These are phyloP conservation scores for Didymodactylos carnosus DNA, from an alignment of 2,888 invertebrate species.

Conservation along the genomic window DNA sequence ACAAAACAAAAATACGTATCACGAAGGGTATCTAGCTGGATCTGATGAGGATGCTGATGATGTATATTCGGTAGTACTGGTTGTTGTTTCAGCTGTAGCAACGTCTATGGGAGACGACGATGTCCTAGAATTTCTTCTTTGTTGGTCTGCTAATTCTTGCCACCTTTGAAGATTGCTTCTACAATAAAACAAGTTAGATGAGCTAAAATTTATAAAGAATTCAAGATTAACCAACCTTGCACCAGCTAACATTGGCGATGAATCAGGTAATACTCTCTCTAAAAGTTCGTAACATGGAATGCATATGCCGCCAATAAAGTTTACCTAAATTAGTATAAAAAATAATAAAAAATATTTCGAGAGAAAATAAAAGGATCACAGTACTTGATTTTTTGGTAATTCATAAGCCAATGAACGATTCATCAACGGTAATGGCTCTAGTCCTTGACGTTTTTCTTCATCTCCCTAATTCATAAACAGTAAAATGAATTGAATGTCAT, in stretches of 20 bases:
- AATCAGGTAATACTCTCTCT: background rate
- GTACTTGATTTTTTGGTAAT: slow-evolving; percentile 21
- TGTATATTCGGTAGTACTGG: too few species aligned
- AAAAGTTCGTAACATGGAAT: background rate
- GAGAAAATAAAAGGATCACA: too few species aligned
- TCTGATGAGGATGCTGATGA: too few species aligned
- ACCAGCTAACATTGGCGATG: background rate
- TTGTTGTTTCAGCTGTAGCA: too few species aligned
- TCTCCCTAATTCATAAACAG: slow-evolving; percentile 22
- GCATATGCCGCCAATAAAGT: background rate
- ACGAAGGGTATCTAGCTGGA: too few species aligned
- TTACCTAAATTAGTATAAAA: background rate
- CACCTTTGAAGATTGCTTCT: background rate
- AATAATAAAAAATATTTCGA: background rate
- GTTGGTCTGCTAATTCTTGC: background rate
- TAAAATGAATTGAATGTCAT: background rate
- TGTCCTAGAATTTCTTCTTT: too few species aligned
- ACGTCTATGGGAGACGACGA: too few species aligned
- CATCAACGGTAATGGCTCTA: slow-evolving; percentile 22
- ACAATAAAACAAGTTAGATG: background rate
- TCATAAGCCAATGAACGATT: slow-evolving; percentile 20
- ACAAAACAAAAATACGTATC: too few species aligned
- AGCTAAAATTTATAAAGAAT: background rate
- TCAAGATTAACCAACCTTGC: background rate
- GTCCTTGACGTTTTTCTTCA: slow-evolving; percentile 20